Percentiles rank a stretch among this genome's conserved stretches.
Conservation (phyloP, 2,888 invertebrate species). For the Heteromyza rotundicornis region DNA sequence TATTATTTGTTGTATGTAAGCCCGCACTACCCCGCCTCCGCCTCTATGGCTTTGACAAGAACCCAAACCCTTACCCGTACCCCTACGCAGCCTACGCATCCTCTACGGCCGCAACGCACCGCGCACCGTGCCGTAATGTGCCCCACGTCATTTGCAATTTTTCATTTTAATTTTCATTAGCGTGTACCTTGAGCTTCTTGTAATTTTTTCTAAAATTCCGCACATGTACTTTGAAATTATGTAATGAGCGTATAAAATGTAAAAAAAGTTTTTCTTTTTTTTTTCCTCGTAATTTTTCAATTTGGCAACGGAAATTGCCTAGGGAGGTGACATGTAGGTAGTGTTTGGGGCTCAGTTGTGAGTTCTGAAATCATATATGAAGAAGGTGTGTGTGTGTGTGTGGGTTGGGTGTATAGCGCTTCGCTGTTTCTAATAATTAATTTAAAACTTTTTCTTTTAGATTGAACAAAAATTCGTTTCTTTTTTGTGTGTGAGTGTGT, state of each 20-base stretch:
- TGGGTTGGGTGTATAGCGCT: slow-evolving; percentile 9
- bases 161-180: slow-evolving; percentile 62
- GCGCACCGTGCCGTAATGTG: background rate
- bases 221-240: slow-evolving; percentile 55
- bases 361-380: slow-evolving; percentile 13
- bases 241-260: slow-evolving; percentile 60
- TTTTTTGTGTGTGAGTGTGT: background rate
- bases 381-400: slow-evolving; percentile 16
- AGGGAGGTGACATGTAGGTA: slow-evolving; percentile 54
- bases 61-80: too few species aligned
- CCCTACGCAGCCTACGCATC: too few species aligned
- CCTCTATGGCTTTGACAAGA: too few species aligned
- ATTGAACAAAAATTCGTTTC: slow-evolving; percentile 22
- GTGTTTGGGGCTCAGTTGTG: slow-evolving; percentile 16
- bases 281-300: slow-evolving; percentile 55
- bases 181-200: slow-evolving; percentile 43
- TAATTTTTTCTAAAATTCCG: slow-evolving; percentile 46
- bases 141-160: slow-evolving; percentile 57
- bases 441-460: slow-evolving; percentile 58
- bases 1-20: too few species aligned
- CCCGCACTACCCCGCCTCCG: too few species aligned
- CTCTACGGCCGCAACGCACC: background rate
- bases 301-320: slow-evolving; percentile 62
- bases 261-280: slow-evolving; percentile 36
- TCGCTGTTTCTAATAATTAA: slow-evolving; percentile 60